Base-by-base conservation (phyloP, 2,888 invertebrate genomes). In the Capitulum mitella region DNA sequence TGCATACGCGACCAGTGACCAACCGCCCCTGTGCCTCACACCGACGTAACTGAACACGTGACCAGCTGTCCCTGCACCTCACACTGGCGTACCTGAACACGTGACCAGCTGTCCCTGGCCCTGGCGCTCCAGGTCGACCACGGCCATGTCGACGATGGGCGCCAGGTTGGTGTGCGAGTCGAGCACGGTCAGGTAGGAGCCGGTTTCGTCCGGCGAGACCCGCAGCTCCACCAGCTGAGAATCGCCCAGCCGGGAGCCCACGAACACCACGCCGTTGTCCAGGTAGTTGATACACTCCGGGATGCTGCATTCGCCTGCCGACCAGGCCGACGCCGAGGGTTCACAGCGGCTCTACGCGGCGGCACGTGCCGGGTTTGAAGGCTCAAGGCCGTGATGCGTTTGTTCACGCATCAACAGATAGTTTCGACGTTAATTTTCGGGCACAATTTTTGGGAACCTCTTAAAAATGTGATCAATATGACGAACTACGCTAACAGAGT, bases 31-130 rank as follows among this genome's bases (percentile, higher is more conserved):
- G n/a, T n/a, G n/a, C n/a, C n/a, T n/a, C n/a, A n/a, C n/a, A n/a
- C n/a, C n/a, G n/a, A n/a, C n/a, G n/a, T n/a, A n/a, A n/a, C n/a
- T n/a, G n/a, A n/a, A n/a, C n/a, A n/a, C n/a, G n/a, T n/a, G n/a
- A n/a, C n/a, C n/a, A n/a, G n/a, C n/a, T n/a, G n/a, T n/a, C n/a
- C n/a, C n/a, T n/a, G n/a, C n/a, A n/a, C n/a, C n/a, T n/a, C n/a
- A n/a, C n/a, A n/a, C n/a, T n/a, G n/a, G n/a, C n/a, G n/a, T n/a
- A 87, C 93, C 98, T 0, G 98, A 98, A 85, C 98, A 99, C 0
- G 99, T 99, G 74, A 99, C 96, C 81, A 99, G 91, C 86, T 97
- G 97, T 26, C 97, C 97, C 87, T 99, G 98, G 0, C 98, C 98
- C 86, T 97, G 97, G 29, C 95, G 88, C 86, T 98, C 98, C 81